Conservation (phyloP, 2,113 vertebrate genomes). For the Petrocephalus microphthalmus region DNA sequence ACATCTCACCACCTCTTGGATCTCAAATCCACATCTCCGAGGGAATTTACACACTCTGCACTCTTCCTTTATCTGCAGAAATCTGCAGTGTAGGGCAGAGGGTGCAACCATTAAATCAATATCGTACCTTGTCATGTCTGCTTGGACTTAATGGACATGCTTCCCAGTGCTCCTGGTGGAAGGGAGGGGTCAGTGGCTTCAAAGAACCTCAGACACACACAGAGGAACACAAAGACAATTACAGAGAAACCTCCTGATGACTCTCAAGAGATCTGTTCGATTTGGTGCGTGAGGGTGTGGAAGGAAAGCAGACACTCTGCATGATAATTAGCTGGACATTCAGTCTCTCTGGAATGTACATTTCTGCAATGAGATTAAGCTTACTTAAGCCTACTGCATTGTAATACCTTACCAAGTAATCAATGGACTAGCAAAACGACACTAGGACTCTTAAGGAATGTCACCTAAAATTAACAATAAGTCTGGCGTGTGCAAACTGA, state of each 20-base stretch:
- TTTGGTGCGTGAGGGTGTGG: background rate
- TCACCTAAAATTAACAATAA: background rate
- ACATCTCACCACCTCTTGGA: background rate
- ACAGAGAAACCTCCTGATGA: background rate
- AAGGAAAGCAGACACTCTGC: background rate
- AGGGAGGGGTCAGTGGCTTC: background rate
- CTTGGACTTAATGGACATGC: background rate
- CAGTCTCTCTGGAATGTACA: background rate
- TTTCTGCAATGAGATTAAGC: background rate
- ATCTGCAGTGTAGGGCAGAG: background rate
- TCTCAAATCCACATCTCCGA: background rate
- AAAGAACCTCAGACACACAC: background rate
- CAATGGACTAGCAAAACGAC: background rate
- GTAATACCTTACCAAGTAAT: background rate
- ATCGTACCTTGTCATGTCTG: conserved; percentile 7
- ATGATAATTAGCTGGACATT: background rate
- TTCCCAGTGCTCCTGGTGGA: background rate
- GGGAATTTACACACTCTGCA: background rate
- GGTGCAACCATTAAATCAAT: conserved; percentile 17
- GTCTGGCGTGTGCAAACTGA: background rate
- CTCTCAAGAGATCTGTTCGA: background rate
- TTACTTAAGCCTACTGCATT: background rate
- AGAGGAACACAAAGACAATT: background rate
- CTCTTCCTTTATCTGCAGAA: background rate
- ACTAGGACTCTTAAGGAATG: background rate